These are phyloP conservation scores for Drosophila malerkotliana DNA, from an alignment of 1,140 invertebrate genomes.

Conservation along the genomic window DNA sequence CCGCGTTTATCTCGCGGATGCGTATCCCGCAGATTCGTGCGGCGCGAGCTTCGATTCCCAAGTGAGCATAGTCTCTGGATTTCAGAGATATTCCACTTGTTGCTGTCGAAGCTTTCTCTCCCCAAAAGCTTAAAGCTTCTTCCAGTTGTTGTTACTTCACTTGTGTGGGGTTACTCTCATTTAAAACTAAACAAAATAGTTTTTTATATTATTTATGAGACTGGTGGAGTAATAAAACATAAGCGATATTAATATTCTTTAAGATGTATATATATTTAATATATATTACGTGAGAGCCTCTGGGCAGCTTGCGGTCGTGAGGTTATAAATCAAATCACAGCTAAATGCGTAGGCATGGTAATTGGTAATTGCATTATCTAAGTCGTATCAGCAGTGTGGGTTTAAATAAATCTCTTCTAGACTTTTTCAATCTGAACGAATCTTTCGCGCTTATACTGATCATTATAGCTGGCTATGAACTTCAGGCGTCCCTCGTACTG, in stretches of 20 bases:
- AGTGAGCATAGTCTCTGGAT: conserved; percentile 38
- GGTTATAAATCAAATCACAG: conserved; percentile 59
- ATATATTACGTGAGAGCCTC: conserved; percentile 46
- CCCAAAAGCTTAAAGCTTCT: conserved; percentile 17
- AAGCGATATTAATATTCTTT: conserved; percentile 7
- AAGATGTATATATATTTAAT: conserved; percentile 29
- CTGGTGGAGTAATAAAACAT: too few species aligned
- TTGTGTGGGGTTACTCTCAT: too few species aligned
- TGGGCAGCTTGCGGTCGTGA: conserved; percentile 37
- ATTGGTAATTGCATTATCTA: conserved; percentile 60
- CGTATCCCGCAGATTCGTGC: conserved; percentile 29
- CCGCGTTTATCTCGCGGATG: conserved; percentile 23
- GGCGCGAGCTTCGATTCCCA: conserved; percentile 40
- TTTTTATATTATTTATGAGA: too few species aligned
- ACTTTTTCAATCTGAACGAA: conserved; percentile 86
- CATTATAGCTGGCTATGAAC: conserved; percentile 85
- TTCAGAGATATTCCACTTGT: conserved; percentile 29
- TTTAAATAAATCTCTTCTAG: conserved; percentile 26
- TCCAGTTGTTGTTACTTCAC: background rate
- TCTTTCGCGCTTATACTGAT: conserved; percentile 86
- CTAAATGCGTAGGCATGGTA: conserved; percentile 58
- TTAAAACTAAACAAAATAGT: too few species aligned
- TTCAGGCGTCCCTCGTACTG: conserved; percentile 83
- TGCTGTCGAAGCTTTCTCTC: conserved; percentile 32
- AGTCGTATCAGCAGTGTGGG: conserved; percentile 26